These are phyloP conservation scores for Trichomalopsis sarcophagae DNA, from an alignment of 1,140 invertebrate species.

Conservation along the genomic window DNA sequence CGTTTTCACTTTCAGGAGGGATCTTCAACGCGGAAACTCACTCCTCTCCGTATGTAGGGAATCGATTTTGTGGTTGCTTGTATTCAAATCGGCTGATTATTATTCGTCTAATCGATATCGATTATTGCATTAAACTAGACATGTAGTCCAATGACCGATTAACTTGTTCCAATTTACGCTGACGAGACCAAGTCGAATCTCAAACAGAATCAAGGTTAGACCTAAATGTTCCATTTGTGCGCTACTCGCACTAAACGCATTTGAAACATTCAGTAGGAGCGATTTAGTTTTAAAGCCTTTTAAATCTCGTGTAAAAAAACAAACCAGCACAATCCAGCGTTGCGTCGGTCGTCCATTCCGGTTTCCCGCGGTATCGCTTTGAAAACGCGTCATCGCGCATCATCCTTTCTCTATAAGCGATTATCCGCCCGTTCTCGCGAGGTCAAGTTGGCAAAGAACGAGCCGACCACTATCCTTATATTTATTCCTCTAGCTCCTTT, in stretches of 20 bases:
- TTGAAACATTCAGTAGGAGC: background rate
- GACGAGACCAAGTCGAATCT: too few relatives aligned
- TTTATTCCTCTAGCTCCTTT: background rate
- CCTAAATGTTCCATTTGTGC: too few relatives aligned
- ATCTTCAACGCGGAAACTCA: background rate
- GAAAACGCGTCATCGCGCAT: background rate
- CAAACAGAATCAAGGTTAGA: too few relatives aligned
- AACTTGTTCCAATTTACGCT: too few relatives aligned
- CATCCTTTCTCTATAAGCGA: background rate
- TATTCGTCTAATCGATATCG: background rate
- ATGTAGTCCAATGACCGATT: too few relatives aligned
- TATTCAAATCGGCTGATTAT: background rate
- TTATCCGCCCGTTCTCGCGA: background rate
- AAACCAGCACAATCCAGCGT: background rate
- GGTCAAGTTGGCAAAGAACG: background rate
- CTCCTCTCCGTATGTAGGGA: too few relatives aligned
- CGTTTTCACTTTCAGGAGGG: slow-evolving; percentile 43
- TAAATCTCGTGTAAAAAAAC: background rate
- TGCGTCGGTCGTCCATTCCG: background rate
- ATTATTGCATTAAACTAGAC: background rate
- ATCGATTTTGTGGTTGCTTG: background rate
- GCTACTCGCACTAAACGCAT: too few relatives aligned
- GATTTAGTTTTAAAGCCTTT: background rate
- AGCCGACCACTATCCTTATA: background rate
- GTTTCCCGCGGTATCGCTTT: background rate